Base-by-base conservation (phyloP, 2,888 invertebrate genomes). In the Nomada fucata region DNA sequence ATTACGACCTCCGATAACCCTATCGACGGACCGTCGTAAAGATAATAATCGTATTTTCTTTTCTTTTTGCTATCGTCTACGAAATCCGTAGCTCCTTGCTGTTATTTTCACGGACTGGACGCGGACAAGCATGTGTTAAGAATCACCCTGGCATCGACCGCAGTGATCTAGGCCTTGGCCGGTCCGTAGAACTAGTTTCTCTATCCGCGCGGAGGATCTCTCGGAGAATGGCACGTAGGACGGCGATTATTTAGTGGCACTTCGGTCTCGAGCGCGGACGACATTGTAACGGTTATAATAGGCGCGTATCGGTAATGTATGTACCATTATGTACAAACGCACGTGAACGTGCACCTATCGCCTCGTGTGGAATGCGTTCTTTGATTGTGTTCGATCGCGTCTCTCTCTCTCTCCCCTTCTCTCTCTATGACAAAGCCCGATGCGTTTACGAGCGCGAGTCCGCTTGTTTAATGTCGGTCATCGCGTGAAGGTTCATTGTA, bases 121-220 rank as follows among this genome's bases (percentile, higher is more conserved):
- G 57, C 65, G 26, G 78, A 65, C 73, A 67, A 44, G 74, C 76
- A 36, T 67, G 73, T 20, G 82, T 82, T 82, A 83, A 76, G 70
- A 74, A 86, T 86, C 86, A 78, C 86, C 86, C 73, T 86, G 86
- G 85, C 87, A 85, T 85, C 87, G 86, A 87, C 64, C 76, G 81
- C 79, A 57, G 74, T 84, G 87, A 85, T 86, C 88, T 87, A 87
- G 87, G 89, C 86, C 86, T 87, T 87, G 88, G 81, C 78, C 77
- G 64, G 87, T 72, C 72, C 73, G 79, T 75, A 84, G 78, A 90
- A 90, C 90, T 90, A 90, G 90, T 90, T 90, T 86, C 85, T 76
- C 86, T 90, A 90, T 90, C 89, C 90, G 77, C 57, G 78, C 74
- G 55, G 87, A 85, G 83, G 82, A 90, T 90, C 90, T 88, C 85